Evolutionary conservation across 2,113 vertebrate species (phyloP), one percentile per base, ranked within the genome.

Genomic region (Pyxicephalus adspersus): DNA sequence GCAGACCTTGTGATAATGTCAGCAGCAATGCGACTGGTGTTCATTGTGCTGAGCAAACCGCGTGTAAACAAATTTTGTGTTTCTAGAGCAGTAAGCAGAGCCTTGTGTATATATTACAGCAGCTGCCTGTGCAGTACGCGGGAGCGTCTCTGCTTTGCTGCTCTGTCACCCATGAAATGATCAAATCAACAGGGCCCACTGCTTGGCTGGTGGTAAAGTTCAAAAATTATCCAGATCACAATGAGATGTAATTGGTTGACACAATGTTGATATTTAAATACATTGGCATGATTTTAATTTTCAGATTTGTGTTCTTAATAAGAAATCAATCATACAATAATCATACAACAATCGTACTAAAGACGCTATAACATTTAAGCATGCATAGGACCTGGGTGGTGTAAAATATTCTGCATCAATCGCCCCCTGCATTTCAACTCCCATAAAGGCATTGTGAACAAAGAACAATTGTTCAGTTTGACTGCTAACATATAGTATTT

Each of bases 111-210:
- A 63, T 64, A 64, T 81, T 73, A 57, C 58, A 45, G 68, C 60
- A 57, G 79, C 51, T 65, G 79, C 70, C 61, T 31, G 25, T 20
- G 70, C 70, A 72, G 25, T 55, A 63, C 26, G 68, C 68, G 52
- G 58, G 57, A 80, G 57, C 58, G 8, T 5, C 79, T 34, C 45
- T 57, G 70, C 79, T 81, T 81, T 81, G 79, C 50, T 34, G 65
- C 22, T 81, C 58, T 50, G 20, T 81, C 79, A 81, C 60, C 67
- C 70, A 74, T 16, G 57, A 74, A 73, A 81, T 81, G 26, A 51
- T 28, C 26, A 51, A 65, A 72, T 66, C 79, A 81, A 74, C 51
- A 31, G 18, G 68, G 29, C 64, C 29, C n/a, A 73, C 51, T 67
- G 76, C 76, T 64, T 22, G 72, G 54, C 72, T 26, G 57, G 57